A percentile compares a stretch with the other conserved stretches of the same genome.
Conservation (phyloP, 2,888 invertebrate genomes). For the Autographa gamma region DNA sequence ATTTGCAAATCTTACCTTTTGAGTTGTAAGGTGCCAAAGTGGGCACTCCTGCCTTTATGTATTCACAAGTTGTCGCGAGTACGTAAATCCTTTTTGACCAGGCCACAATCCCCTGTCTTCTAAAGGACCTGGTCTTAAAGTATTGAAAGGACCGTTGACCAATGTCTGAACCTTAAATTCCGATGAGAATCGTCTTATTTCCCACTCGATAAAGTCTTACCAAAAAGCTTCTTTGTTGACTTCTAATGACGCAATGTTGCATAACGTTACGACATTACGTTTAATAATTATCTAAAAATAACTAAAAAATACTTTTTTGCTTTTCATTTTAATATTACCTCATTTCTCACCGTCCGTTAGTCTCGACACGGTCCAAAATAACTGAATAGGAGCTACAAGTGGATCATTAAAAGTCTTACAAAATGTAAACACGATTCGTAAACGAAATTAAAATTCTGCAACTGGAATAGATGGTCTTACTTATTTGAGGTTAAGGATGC, state of each 20-base stretch:
- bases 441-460: constrained; percentile 42
- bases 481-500: constrained; percentile 21
- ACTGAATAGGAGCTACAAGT: constrained; percentile 61
- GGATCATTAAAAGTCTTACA: constrained; percentile 55
- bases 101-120: constrained; percentile 72
- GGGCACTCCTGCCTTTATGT: constrained; percentile 50
- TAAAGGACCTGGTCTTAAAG: constrained; percentile 71
- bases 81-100: constrained; percentile 73
- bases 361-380: constrained; percentile 59
- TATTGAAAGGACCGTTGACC: constrained; percentile 73
- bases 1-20: constrained; percentile 59
- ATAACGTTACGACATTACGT: constrained; percentile 64
- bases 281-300: constrained; percentile 66
- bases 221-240: constrained; percentile 76
- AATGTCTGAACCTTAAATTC: constrained; percentile 71
- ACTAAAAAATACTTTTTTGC: constrained; percentile 69
- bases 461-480: constrained; percentile 15
- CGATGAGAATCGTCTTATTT: constrained; percentile 73
- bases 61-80: constrained; percentile 63
- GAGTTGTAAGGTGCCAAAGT: constrained; percentile 49
- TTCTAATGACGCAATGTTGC: constrained; percentile 61
- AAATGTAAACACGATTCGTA: constrained; percentile 57
- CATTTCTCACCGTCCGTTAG: constrained; percentile 59
- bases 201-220: constrained; percentile 70
- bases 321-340: constrained; percentile 65